Percentiles rank a stretch among this genome's conserved stretches.
Evolutionary conservation across 2,113 vertebrate genomes (phyloP).

Genomic region (Elgaria multicarinata): DNA sequence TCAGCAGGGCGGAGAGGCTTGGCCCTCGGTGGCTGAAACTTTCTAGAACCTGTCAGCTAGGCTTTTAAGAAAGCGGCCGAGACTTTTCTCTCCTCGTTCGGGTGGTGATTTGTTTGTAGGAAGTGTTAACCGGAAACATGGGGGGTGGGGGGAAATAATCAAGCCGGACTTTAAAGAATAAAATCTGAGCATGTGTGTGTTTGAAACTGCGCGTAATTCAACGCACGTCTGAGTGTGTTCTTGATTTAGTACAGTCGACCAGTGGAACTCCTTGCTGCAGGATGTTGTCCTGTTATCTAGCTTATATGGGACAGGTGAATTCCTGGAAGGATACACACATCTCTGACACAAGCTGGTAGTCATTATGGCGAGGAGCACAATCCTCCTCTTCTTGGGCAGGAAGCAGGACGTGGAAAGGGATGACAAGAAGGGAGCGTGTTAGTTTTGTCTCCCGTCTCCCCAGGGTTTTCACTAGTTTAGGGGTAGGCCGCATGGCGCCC

Average conservation of each 20-base stretch:
- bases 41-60: accelerated
- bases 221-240: neutral
- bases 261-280: neutral
- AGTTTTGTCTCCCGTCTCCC: neutral
- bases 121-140: neutral
- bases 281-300: neutral
- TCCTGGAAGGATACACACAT: neutral
- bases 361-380: neutral
- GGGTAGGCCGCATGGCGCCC: no score
- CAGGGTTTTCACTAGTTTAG: no score
- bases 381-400: neutral
- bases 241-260: neutral
- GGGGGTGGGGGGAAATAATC: neutral
- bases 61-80: neutral
- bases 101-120: neutral
- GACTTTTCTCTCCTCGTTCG: neutral
- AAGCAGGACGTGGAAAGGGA: no score
- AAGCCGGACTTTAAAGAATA: neutral
- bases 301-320: neutral
- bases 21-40: neutral
- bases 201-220: neutral
- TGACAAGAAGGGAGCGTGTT: neutral
- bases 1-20: neutral
- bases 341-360: neutral
- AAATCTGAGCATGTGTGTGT: neutral